These are phyloP conservation scores for Phymorhynchus buccinoides DNA, from an alignment of 1,140 invertebrate genomes.

Conservation along the genomic window DNA sequence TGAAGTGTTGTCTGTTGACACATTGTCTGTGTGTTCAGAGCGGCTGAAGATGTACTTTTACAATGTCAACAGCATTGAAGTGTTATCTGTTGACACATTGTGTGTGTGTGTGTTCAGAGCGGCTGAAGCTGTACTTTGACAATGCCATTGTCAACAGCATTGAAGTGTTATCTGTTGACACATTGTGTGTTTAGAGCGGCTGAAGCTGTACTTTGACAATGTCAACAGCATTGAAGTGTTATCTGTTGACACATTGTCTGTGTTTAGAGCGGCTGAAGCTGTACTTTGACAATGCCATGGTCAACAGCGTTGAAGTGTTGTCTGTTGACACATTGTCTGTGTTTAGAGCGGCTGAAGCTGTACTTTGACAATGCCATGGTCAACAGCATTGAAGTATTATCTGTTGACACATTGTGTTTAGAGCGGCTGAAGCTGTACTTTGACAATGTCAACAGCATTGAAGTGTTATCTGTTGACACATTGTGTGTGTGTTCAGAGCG, in stretches of 20 bases:
- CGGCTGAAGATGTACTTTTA: too few species aligned
- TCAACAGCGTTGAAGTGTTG: slow-evolving; percentile 78
- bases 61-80: too few species aligned
- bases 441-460: slow-evolving; percentile 75
- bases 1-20: too few species aligned
- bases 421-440: slow-evolving; percentile 86
- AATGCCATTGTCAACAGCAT: slow-evolving; percentile 50
- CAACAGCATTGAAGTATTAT: slow-evolving; percentile 58
- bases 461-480: slow-evolving; percentile 76
- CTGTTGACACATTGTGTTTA: too few species aligned
- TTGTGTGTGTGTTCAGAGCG: slow-evolving; percentile 79
- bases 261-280: slow-evolving; percentile 86
- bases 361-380: slow-evolving; percentile 81
- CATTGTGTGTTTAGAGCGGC: slow-evolving; percentile 79
- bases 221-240: slow-evolving; percentile 62
- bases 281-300: slow-evolving; percentile 81
- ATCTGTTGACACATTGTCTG: slow-evolving; percentile 76
- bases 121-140: too few species aligned
- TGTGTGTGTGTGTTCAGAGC: slow-evolving; percentile 61
- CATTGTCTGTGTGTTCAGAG: slow-evolving; percentile 59
- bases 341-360: slow-evolving; percentile 86
- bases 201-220: slow-evolving; percentile 87
- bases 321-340: slow-evolving; percentile 78
- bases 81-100: too few species aligned
- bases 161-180: too few species aligned